A percentile compares a stretch with the other conserved stretches of the same genome.
Conservation (phyloP, 2,888 invertebrate species). For the Synanthedon formicaeformis region DNA sequence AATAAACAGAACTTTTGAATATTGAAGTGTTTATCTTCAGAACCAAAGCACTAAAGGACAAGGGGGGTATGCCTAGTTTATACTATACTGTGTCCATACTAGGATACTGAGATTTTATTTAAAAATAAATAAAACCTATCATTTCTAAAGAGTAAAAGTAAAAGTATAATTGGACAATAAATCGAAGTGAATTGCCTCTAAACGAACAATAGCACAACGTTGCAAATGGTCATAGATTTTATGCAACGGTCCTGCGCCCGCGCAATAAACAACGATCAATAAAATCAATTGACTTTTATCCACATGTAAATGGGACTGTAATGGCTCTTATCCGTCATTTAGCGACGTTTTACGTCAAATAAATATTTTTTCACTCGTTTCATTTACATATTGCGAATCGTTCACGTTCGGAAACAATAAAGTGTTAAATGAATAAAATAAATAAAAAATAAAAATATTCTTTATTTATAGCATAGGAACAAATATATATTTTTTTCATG, state of each 20-base stretch:
- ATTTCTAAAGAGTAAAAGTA: too few species aligned
- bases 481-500: background rate
- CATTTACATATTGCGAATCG: too few species aligned
- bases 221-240: background rate
- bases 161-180: background rate
- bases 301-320: constrained; percentile 38
- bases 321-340: constrained; percentile 13
- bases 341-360: background rate
- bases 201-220: background rate
- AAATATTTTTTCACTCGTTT: background rate
- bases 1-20: too few species aligned
- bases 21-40: too few species aligned
- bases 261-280: constrained; percentile 20
- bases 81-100: too few species aligned
- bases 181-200: background rate
- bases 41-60: too few species aligned
- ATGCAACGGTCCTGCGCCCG: constrained; percentile 13
- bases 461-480: background rate
- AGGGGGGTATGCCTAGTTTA: too few species aligned
- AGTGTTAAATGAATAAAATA: too few species aligned
- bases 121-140: too few species aligned
- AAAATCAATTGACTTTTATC: constrained; percentile 35
- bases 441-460: too few species aligned
- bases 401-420: too few species aligned
- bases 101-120: too few species aligned